Base-by-base conservation (phyloP, 2,113 vertebrate genomes). In the Pyxicephalus adspersus region DNA sequence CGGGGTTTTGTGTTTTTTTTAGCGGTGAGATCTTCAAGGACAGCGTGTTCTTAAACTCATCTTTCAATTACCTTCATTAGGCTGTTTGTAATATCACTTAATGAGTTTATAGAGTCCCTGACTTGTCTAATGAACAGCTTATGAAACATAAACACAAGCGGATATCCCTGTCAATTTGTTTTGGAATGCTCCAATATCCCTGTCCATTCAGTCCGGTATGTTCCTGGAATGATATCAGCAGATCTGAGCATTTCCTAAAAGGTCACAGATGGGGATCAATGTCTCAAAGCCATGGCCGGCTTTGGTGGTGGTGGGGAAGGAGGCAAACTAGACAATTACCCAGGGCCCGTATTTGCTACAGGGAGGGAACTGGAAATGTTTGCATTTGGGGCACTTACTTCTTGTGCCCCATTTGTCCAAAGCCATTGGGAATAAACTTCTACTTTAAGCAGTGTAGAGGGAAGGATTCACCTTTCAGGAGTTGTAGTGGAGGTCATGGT, bases 91-190 rank as follows among this genome's bases (percentile, higher is more conserved):
- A 87, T 73, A 26, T 83, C 77, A 75, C 83, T 72, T 88, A 85
- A 86, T 85, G 83, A 79, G 80, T 84, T 90, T 87, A 85, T 88
- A 89, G 88, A 85, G 57, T 28, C 70, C 31, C 84, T 76, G 52
- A 67, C 80, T 58, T 50, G 78, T 64, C 73, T 54, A 71, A 77
- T 64, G 63, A 77, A 76, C 64, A 84, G 81, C 68, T 88, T 89
- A 88, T 86, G 87, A 85, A 85, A 90, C 88, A 89, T 85, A 84
- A 85, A 65, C 84, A 83, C 83, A 65, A 84, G 84, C 63, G 52
- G 64, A 78, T 67, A 4, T 55, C 50, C 50, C 70, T 6, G 4
- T 70, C 70, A 31, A 72, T 73, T 23, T 73, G 5, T 31, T 58
- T 7, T 57, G 70, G 52, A 34, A 73, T 73, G 52, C 57, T 57